A percentile compares a stretch with the other conserved stretches of the same genome.
Evolutionary conservation across 2,888 invertebrate genomes (phyloP).

Genomic region (Arctia plantaginis): DNA sequence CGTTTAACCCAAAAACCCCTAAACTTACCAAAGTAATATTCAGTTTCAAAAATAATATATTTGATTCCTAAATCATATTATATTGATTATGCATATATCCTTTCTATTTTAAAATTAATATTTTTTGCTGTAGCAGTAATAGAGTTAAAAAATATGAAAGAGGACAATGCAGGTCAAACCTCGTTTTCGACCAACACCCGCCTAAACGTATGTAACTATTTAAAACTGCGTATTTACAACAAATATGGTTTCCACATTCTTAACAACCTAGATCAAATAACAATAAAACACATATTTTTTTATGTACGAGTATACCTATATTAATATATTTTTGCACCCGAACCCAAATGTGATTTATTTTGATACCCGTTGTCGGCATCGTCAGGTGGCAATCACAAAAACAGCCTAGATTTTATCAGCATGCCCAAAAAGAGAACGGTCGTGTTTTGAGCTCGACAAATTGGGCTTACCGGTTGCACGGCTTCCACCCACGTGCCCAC

Average conservation of each 20-base stretch:
- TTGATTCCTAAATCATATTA: no score
- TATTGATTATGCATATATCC: no score
- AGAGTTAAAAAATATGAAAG: not conserved
- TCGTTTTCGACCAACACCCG: not conserved
- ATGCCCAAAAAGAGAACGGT: constrained; percentile 34
- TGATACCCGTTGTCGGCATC: constrained; percentile 13
- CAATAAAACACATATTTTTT: not conserved
- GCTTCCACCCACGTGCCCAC: constrained; percentile 32
- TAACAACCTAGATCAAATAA: not conserved
- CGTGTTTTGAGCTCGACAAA: constrained; percentile 34
- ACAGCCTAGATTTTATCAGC: constrained; percentile 36
- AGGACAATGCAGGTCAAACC: not conserved
- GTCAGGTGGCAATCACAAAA: constrained; percentile 30
- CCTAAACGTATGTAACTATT: not conserved
- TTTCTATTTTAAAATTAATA: no score
- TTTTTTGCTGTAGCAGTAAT: no score
- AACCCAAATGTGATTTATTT: not conserved
- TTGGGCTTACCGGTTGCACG: constrained; percentile 42
- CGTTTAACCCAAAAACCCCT: not conserved
- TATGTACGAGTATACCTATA: no score
- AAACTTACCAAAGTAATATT: not conserved
- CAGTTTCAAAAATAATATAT: not conserved
- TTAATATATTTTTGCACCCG: constrained; percentile 1
- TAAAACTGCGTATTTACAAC: not conserved
- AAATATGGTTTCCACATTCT: not conserved